Evolutionary conservation across 2,888 invertebrate genomes (phyloP), one percentile per base, ranked within the genome.

Genomic region (Anthoptus insignis): DNA sequence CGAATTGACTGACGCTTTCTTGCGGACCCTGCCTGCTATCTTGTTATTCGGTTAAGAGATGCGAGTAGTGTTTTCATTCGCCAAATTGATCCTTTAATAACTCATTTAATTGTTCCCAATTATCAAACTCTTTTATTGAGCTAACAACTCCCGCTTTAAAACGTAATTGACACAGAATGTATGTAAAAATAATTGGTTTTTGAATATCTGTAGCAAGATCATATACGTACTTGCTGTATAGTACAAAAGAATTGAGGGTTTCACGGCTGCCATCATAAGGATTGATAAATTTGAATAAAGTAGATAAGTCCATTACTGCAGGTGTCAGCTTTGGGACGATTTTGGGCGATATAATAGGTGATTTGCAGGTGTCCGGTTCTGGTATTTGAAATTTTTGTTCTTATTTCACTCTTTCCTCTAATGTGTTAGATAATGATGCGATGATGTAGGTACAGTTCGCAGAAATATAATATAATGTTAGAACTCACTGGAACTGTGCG

Each of bases 71-170:
- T 27, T 27, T 27, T 8, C 8, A 6, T 8, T 6, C 27, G 8
- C 8, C 27, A 27, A 27, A 27, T 27, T 27, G 8, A 27, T 59
- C 11, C 45, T 59, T 27, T 37, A 45, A 29, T 13, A 42, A 29
- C 29, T 73, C 69, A 58, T 70, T 71, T 0, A 75, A 52, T 58
- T 72, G 72, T 0, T 64, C 54, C 75, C 73, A 76, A 7, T 16
- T 60, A 2, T 22, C 14, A 29, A 73, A 76, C n/a, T 75, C 73
- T 65, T 74, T 75, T 0, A 75, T 69, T 1, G 72, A 73, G 47
- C 75, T 75, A 45, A 73, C 73, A 8, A 61, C 27, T 59, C 73
- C 68, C 1, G 75, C 73, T 53, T 71, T 75, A 1, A 72, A 72
- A 6, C 57, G 27, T 6, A 74, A 27, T 59, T 76, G 73, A 32